Evolutionary conservation across 2,797 vertebrate genomes (phyloP), one percentile per base, ranked within the genome.

Genomic region (Synanceia verrucosa): DNA sequence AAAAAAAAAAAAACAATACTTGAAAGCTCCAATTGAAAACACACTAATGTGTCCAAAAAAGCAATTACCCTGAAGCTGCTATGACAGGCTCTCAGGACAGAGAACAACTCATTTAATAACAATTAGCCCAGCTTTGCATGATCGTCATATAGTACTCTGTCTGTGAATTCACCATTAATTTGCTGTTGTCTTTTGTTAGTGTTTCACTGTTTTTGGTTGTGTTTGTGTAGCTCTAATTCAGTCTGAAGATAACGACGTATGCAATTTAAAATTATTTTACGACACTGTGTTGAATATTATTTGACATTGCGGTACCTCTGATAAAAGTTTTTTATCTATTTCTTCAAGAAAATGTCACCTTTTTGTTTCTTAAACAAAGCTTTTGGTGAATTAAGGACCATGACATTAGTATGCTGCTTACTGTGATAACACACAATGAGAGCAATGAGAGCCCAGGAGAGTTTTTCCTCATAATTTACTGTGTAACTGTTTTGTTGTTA

Each of bases 401-500:
- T 48, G 52, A 33, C 33, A 59, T 70, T 62, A 21, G 56, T 43
- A 36, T 57, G 24, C 41, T 79, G 68, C 58, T 79, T 10, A 21
- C 46, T 63, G 51, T 61, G 72, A 77, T 55, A 83, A 65, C 67
- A 71, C 63, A 43, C 51, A 28, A n/a, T n/a, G n/a, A n/a, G n/a
- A 29, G 47, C 71, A 67, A 48, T 24, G 4, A 62, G 56, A 61
- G 48, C 80, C 58, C 59, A 24, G 31, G 73, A 76, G 57, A 56
- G 26, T 24, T 50, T 70, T 61, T 50, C 72, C n/a, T 76, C 33
- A 21, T 81, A 78, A 82, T 89, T 76, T 57, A 81, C 58, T 61
- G 67, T 62, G 33, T 46, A 65, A 64, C 60, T 51, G 50, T 75
- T 81, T 55, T 73, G 57, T 69, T 78, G 61, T 57, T 83, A 76